Conservation (phyloP, 1,140 invertebrate species). For the Scylla paramamosain region DNA sequence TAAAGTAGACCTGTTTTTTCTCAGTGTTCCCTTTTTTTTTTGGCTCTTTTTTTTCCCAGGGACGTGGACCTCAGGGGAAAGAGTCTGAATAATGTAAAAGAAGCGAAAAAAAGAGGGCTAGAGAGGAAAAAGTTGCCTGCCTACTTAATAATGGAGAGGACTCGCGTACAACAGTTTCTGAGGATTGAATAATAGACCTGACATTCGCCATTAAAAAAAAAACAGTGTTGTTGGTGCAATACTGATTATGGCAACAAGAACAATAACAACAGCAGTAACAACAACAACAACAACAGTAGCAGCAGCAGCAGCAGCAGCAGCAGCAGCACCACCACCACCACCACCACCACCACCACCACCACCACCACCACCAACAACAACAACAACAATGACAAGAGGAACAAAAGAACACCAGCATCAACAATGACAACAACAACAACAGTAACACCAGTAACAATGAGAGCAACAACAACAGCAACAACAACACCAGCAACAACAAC, state of each 20-base stretch:
- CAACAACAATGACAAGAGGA: neutral
- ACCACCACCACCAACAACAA: neutral
- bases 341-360: too few species aligned
- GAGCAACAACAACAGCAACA: too few species aligned
- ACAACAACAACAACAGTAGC: too few species aligned
- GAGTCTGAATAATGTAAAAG: conserved; percentile 6
- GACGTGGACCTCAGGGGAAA: neutral
- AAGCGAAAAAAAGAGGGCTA: neutral
- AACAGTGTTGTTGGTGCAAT: neutral
- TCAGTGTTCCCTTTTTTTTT: neutral
- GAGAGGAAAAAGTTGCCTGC: conserved; percentile 10
- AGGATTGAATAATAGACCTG: neutral
- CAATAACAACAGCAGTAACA: too few species aligned
- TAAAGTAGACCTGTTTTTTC: neutral
- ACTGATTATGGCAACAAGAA: too few species aligned
- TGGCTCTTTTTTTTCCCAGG: neutral
- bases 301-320: too few species aligned
- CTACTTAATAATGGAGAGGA: neutral
- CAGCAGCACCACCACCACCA: too few species aligned
- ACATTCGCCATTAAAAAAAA: neutral
- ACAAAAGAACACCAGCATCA: neutral
- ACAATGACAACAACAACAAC: neutral
- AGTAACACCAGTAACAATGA: neutral
- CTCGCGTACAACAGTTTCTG: neutral
- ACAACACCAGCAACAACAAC: too few species aligned